phyloP scores from a whole-genome alignment of 1,140 invertebrate species.

The Leptinotarsa lineolata region DNA sequence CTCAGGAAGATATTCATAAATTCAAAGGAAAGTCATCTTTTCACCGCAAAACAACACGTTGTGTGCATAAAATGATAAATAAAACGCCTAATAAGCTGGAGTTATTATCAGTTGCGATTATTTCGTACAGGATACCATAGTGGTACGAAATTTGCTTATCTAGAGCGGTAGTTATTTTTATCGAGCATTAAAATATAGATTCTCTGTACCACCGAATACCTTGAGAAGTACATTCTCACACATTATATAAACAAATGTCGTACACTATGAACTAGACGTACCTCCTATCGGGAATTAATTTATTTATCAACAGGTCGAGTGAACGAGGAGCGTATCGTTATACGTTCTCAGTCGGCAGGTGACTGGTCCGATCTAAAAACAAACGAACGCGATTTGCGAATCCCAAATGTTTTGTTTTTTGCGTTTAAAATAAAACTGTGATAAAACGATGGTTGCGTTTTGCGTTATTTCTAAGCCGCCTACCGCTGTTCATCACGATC shows the following conservation, averaged over 20 bases:
- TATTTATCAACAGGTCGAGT: conserved; percentile 2
- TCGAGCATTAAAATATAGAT: conserved; percentile 15
- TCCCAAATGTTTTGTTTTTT: conserved; percentile 4
- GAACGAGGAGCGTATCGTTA: not conserved
- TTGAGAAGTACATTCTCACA: conserved; percentile 5
- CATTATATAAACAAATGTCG: conserved; percentile 3
- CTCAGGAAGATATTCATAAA: conserved; percentile 46
- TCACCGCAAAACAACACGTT: conserved; percentile 21
- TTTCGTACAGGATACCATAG: conserved; percentile 25
- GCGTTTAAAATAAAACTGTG: too few species aligned
- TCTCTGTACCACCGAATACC: conserved; percentile 11
- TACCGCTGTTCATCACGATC: not conserved
- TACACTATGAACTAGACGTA: conserved; percentile 4
- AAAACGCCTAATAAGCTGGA: conserved; percentile 21
- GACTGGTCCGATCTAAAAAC: conserved; percentile 2
- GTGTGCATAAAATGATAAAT: conserved; percentile 21
- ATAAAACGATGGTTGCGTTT: too few species aligned
- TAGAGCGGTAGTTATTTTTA: conserved; percentile 30
- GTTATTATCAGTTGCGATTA: conserved; percentile 33
- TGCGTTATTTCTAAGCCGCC: conserved; percentile 6
- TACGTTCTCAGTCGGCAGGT: conserved; percentile 4
- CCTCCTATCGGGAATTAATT: not conserved
- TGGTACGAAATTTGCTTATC: conserved; percentile 32
- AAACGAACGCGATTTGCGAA: conserved; percentile 2
- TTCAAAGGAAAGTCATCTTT: conserved; percentile 34